Conservation (phyloP, 2,113 vertebrate species). For the Hyla sarda region DNA sequence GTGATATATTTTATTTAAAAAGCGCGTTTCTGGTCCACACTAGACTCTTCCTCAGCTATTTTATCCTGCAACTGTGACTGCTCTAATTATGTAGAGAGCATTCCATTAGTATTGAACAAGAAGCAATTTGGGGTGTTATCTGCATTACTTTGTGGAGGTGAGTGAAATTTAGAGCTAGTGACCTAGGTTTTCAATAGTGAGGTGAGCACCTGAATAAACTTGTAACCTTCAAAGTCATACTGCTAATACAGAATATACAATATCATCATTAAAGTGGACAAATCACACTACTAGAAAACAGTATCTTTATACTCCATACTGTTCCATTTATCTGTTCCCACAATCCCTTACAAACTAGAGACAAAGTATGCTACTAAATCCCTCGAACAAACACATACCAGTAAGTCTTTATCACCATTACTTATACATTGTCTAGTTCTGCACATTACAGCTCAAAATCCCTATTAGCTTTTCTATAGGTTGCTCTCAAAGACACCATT, state of each 20-base stretch:
- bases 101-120: no score
- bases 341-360: not conserved
- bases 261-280: not conserved
- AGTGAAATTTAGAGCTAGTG: no score
- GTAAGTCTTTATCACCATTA: not conserved
- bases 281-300: not conserved
- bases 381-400: not conserved
- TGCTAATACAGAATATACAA: not conserved
- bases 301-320: not conserved
- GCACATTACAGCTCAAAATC: not conserved
- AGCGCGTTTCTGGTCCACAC: no score
- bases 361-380: not conserved
- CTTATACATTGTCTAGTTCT: not conserved
- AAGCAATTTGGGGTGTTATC: no score
- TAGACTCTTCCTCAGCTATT: no score
- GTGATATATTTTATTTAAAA: no score
- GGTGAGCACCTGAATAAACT: not conserved
- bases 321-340: not conserved
- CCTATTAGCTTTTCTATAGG: not conserved
- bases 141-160: no score
- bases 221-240: not conserved
- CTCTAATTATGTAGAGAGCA: no score
- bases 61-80: no score
- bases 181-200: no score
- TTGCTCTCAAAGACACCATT: not conserved